phyloP scores from a whole-genome alignment of 2,113 vertebrate species.

The Dasyprocta punctata region DNA sequence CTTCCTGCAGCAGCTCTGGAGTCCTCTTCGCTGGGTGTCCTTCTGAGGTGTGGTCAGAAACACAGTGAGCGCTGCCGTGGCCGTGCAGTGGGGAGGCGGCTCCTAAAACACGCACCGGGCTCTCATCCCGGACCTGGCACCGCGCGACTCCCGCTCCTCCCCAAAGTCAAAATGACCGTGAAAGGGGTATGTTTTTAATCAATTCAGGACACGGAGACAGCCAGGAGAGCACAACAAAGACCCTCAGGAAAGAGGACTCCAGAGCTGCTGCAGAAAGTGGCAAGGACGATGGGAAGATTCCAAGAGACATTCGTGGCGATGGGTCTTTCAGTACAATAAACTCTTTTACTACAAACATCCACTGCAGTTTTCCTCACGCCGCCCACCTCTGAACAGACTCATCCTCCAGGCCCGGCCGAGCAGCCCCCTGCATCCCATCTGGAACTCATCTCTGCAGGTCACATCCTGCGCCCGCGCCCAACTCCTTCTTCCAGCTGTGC shows the following conservation, averaged over 20 bases:
- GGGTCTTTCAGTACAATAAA: not conserved
- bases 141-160: not conserved
- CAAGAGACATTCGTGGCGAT: not conserved
- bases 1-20: not conserved
- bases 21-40: not conserved
- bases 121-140: not conserved
- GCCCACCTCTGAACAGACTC: not conserved
- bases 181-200: not conserved
- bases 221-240: not conserved
- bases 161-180: not conserved
- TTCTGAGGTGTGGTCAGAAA: not conserved
- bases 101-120: not conserved
- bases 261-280: not conserved
- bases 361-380: not conserved
- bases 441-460: not conserved
- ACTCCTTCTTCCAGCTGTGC: not conserved
- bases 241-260: not conserved
- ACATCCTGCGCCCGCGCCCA: fast-evolving
- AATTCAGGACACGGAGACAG: not conserved
- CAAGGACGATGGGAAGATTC: not conserved
- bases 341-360: not conserved
- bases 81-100: not conserved
- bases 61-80: not conserved
- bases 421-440: no score
- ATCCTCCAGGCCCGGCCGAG: not conserved